Conservation (phyloP, 2,113 vertebrate species). For the Corynorhinus townsendii region DNA sequence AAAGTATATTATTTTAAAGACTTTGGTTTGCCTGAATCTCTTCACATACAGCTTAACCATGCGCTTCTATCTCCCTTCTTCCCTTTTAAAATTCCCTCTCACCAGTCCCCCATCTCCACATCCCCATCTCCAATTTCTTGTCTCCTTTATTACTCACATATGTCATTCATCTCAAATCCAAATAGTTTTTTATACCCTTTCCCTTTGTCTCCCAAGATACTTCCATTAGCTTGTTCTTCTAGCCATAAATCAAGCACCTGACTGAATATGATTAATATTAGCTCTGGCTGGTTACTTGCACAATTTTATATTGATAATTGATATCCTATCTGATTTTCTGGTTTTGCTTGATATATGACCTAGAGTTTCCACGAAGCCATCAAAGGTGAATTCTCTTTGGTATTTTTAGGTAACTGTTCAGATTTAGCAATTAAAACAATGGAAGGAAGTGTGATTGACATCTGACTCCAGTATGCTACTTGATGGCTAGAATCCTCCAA, state of each 20-base stretch:
- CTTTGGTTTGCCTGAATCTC: background rate
- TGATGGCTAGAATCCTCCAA: background rate
- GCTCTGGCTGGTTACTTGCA: constrained; percentile 15
- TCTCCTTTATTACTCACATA: background rate
- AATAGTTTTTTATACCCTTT: constrained; percentile 21
- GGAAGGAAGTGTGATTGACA: background rate
- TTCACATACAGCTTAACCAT: background rate
- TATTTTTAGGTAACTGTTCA: constrained; percentile 44
- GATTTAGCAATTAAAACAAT: constrained; percentile 26
- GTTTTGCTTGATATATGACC: constrained; percentile 28
- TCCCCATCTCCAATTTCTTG: background rate
- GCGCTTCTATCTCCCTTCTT: background rate
- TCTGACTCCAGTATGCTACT: background rate
- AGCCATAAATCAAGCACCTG: constrained; percentile 4
- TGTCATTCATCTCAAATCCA: constrained; percentile 20
- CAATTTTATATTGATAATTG: constrained; percentile 29
- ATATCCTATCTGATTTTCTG: constrained; percentile 43
- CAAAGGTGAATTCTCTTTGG: constrained; percentile 17
- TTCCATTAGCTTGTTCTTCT: constrained; percentile 28
- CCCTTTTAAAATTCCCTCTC: background rate
- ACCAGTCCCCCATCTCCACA: background rate
- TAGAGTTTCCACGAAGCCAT: constrained; percentile 17
- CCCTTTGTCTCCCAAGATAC: constrained; percentile 31
- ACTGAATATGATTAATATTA: constrained; percentile 13
- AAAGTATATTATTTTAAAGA: background rate